A percentile compares a stretch with the other conserved stretches of the same genome.
phyloP scores from a whole-genome alignment of 2,797 vertebrate genomes.

The Heterohyrax brucei region DNA sequence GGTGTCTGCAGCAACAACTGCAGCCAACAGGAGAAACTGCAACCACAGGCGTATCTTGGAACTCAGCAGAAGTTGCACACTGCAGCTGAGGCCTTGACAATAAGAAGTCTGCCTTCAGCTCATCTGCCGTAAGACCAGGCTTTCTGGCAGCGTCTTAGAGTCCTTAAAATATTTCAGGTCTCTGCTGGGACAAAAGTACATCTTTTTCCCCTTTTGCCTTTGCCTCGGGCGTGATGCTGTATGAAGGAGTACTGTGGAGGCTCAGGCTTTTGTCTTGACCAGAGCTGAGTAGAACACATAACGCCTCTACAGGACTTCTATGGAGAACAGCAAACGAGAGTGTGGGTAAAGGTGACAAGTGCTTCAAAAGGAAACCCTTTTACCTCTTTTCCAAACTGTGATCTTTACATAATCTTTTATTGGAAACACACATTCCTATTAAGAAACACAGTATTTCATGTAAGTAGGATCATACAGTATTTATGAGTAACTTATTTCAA shows the following conservation, averaged over 20 bases:
- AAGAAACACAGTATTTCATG: background rate
- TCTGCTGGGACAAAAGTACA: background rate
- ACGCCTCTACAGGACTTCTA: background rate
- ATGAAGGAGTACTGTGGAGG: background rate
- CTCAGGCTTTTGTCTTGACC: background rate
- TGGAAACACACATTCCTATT: background rate
- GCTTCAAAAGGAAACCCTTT: background rate
- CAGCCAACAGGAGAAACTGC: background rate
- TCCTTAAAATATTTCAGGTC: slow-evolving; percentile 17
- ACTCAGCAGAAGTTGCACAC: background rate
- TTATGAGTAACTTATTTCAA: no score
- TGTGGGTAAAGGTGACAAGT: background rate
- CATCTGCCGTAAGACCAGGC: background rate
- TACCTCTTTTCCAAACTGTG: background rate
- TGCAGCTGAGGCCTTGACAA: background rate
- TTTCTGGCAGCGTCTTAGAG: slow-evolving; percentile 13
- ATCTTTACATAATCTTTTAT: background rate
- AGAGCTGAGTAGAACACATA: background rate
- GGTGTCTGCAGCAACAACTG: background rate
- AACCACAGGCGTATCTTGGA: background rate
- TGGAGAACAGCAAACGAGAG: background rate
- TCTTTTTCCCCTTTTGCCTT: slow-evolving; percentile 57
- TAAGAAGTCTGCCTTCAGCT: background rate
- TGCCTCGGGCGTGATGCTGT: background rate
- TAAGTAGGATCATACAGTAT: no score